phyloP scores from a whole-genome alignment of 2,797 vertebrate genomes.

The Pseudomugil tenellus region DNA sequence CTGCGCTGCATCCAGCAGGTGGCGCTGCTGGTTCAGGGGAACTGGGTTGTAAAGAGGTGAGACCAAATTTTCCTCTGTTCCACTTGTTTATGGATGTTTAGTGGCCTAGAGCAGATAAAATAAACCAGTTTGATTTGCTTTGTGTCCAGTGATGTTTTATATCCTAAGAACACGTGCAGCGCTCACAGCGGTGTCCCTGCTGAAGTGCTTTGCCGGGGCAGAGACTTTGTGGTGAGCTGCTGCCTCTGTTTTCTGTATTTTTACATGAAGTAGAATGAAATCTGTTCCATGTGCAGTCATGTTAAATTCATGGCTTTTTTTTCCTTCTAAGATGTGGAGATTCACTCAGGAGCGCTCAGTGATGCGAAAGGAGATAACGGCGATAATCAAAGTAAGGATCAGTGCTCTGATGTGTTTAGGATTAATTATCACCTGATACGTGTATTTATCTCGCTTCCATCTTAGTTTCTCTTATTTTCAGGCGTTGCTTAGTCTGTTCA shows the following conservation, averaged over 20 bases:
- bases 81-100: not conserved
- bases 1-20: conserved; percentile 98
- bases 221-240: conserved; percentile 94
- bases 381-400: conserved; percentile 89
- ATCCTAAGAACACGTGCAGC: conserved; percentile 95
- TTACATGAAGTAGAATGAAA: not conserved
- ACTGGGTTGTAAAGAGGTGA: conserved; percentile 99
- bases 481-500: not conserved
- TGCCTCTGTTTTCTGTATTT: not conserved
- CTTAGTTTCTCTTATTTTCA: not conserved
- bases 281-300: not conserved
- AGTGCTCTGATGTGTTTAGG: not conserved
- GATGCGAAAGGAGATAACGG: conserved; percentile 91
- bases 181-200: conserved; percentile 95
- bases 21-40: conserved; percentile 97
- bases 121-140: not conserved
- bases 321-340: conserved; percentile 91
- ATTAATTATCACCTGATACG: not conserved
- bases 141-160: conserved; percentile 90
- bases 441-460: not conserved
- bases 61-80: conserved; percentile 1
- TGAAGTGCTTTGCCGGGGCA: conserved; percentile 94
- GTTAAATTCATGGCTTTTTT: not conserved
- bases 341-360: conserved; percentile 94
- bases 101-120: not conserved